Evolutionary conservation across 2,797 vertebrate genomes (phyloP), one percentile per base, ranked within the genome.

Genomic region (Anisognathus igniventris): DNA sequence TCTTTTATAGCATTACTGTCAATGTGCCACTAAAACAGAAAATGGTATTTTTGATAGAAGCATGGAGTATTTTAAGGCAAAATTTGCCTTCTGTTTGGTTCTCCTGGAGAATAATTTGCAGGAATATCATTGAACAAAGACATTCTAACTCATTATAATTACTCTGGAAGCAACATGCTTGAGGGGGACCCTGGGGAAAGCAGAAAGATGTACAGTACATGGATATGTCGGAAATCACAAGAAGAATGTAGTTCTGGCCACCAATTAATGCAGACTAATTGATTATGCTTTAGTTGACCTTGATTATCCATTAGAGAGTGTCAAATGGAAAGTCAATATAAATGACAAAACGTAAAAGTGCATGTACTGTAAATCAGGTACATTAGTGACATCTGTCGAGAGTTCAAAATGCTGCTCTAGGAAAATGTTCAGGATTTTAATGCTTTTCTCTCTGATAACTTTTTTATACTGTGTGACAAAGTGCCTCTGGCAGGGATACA

Each of bases 221-320:
- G 75, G 50, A 62, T 93, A 68, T 73, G 75, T 88, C 0, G 1
- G 45, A 93, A 93, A 96, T 76, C n/a, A 71, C 57, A 88, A 86
- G 62, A 58, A 96, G 94, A 86, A 86, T 64, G 64, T 61, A 94
- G 27, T 91, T 80, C 58, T 94, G 76, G 54, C 23, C 51, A 86
- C 60, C 73, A 95, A 84, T 95, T 95, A 95, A 79, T 87, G 31
- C 77, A 96, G 75, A 89, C 68, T 95, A 92, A 94, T 90, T 95
- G 68, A 95, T 92, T 96, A 86, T 73, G 47, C 24, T 94, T 97
- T 93, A 93, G 58, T 93, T 97, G 93, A 74, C 91, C 73, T 96
- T 95, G 74, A 94, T 94, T 95, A 87, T 81, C 78, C 67, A 85
- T 88, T 91, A 86, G 50, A 88, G 66, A 95, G 83, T 95, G 89